These are phyloP conservation scores for Mesitornis unicolor DNA, from an alignment of 2,113 vertebrate genomes.

Conservation along the genomic window DNA sequence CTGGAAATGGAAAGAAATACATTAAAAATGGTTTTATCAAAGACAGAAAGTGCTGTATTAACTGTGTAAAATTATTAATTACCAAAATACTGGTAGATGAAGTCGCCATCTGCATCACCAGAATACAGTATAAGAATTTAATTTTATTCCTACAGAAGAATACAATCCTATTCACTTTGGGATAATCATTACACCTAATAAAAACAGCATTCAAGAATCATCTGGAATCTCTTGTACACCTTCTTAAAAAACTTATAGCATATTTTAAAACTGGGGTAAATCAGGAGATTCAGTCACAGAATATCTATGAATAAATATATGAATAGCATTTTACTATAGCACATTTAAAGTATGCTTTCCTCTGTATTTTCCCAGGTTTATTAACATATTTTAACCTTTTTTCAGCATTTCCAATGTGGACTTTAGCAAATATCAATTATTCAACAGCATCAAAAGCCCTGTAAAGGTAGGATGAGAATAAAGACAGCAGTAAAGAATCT, in stretches of 20 bases:
- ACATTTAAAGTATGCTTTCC: background rate
- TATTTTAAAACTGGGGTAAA: background rate
- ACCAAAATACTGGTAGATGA: background rate
- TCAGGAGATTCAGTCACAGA: background rate
- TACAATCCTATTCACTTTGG: background rate
- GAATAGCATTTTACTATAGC: background rate
- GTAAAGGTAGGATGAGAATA: background rate
- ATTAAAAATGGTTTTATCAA: background rate
- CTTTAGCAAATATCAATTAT: conserved; percentile 53
- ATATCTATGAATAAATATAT: conserved; percentile 1
- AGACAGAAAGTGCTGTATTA: background rate
- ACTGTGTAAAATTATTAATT: background rate
- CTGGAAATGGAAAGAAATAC: background rate
- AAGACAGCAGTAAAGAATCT: background rate
- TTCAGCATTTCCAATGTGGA: conserved; percentile 25
- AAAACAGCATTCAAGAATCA: background rate
- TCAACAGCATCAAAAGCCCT: background rate
- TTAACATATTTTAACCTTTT: conserved; percentile 59
- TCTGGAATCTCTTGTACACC: background rate
- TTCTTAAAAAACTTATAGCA: background rate
- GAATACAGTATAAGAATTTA: background rate
- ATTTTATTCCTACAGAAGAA: background rate
- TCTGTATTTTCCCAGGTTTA: conserved; percentile 16
- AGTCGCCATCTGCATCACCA: background rate
- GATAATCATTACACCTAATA: background rate